phyloP scores from a whole-genome alignment of 2,888 invertebrate genomes.

The Sthenelais limicola region DNA sequence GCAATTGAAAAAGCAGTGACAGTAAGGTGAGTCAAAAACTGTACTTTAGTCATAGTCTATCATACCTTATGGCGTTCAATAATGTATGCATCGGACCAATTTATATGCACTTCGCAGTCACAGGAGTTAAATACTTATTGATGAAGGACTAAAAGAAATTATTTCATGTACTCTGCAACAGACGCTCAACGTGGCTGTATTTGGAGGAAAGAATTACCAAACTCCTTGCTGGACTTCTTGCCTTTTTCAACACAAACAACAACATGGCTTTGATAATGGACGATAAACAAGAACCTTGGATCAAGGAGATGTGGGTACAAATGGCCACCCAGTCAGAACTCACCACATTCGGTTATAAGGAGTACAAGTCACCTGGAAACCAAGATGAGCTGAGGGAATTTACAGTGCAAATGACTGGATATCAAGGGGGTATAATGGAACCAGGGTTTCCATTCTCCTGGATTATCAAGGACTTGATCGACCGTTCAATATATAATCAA shows the following conservation, averaged over 20 bases:
- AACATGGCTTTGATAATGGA: constrained; percentile 61
- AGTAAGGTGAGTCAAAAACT: no score
- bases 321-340: constrained; percentile 54
- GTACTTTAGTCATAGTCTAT: no score
- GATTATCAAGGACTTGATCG: constrained; percentile 16
- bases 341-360: constrained; percentile 52
- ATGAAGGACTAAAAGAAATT: no score
- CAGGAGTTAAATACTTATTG: no score
- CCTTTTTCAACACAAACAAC: constrained; percentile 62
- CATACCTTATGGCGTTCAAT: no score
- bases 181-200: constrained; percentile 57
- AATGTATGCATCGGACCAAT: no score
- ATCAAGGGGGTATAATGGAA: constrained; percentile 2
- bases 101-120: no score
- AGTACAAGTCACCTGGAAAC: constrained; percentile 51
- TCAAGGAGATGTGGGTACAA: constrained; percentile 56
- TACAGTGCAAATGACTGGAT: constrained; percentile 20
- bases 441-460: constrained; percentile 34
- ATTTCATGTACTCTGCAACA: no score
- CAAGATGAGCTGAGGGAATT: constrained; percentile 26
- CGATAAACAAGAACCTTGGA: constrained; percentile 51
- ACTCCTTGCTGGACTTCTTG: constrained; percentile 62
- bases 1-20: no score
- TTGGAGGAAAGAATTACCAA: constrained; percentile 61
- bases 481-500: no score